These are phyloP conservation scores for Sebastes matsubarae DNA, from an alignment of 2,797 vertebrate genomes.

Conservation along the genomic window DNA sequence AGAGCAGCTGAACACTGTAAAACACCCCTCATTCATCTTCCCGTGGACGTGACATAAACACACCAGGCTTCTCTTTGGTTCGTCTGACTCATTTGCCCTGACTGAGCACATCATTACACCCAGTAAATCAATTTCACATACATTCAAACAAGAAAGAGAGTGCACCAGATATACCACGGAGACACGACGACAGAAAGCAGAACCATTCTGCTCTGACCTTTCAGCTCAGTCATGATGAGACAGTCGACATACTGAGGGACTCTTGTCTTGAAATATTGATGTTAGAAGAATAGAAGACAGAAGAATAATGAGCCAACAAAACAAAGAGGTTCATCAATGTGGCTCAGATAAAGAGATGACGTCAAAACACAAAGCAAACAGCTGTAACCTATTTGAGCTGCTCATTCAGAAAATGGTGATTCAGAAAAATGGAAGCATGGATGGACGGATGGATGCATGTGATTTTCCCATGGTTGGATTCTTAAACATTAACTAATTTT, in stretches of 20 bases:
- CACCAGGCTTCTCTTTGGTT: constrained; percentile 9
- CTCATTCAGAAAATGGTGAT: background rate
- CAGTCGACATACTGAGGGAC: background rate
- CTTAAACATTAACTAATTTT: background rate
- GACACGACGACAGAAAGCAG: background rate
- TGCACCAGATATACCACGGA: background rate
- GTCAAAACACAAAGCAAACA: background rate
- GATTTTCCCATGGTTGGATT: background rate
- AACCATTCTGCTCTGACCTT: background rate
- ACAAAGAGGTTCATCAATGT: background rate
- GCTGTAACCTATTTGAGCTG: background rate
- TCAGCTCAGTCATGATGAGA: background rate
- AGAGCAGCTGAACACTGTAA: background rate
- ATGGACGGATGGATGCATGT: background rate
- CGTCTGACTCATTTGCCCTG: constrained; percentile 27
- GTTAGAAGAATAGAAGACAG: background rate
- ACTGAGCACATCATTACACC: constrained; percentile 20
- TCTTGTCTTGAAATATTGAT: background rate
- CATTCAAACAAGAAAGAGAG: constrained; percentile 30
- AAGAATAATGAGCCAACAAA: background rate
- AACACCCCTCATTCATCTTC: constrained; percentile 16
- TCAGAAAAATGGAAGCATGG: background rate
- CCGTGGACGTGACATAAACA: constrained; percentile 24
- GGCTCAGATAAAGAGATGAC: background rate
- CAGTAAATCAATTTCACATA: constrained; percentile 38